phyloP scores from a whole-genome alignment of 2,888 invertebrate species.

The Argyresthia albistria region DNA sequence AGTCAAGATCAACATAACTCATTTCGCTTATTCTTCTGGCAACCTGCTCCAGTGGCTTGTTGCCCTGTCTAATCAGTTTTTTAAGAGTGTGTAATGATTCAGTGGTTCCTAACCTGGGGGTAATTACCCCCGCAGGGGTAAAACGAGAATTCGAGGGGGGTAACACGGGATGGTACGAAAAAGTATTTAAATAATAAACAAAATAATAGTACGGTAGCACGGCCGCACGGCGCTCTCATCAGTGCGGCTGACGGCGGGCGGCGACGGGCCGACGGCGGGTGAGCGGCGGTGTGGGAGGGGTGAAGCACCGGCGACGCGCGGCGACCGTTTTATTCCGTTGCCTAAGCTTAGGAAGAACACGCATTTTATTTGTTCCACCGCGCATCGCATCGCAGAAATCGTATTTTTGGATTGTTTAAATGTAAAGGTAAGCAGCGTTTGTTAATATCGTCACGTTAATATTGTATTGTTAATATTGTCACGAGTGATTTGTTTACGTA shows the following conservation, averaged over 20 bases:
- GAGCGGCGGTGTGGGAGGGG: neutral
- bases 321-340: neutral
- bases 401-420: neutral
- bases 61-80: constrained; percentile 7
- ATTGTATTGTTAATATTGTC: neutral
- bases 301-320: neutral
- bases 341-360: neutral
- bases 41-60: constrained; percentile 9
- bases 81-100: too few relatives aligned
- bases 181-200: too few relatives aligned
- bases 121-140: too few relatives aligned
- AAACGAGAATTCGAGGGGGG: too few relatives aligned
- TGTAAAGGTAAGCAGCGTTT: neutral
- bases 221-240: too few relatives aligned
- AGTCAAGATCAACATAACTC: neutral
- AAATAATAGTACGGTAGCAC: too few relatives aligned
- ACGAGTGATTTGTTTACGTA: constrained; percentile 8
- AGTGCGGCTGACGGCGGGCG: too few relatives aligned
- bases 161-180: too few relatives aligned
- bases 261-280: neutral
- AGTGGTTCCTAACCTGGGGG: too few relatives aligned
- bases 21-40: constrained; percentile 8
- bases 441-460: neutral
- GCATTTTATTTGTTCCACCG: neutral
- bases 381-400: neutral